Percentiles rank a stretch among this genome's conserved stretches.
phyloP scores from a whole-genome alignment of 2,797 vertebrate genomes.

The Oryzias dopingdopingensis region DNA sequence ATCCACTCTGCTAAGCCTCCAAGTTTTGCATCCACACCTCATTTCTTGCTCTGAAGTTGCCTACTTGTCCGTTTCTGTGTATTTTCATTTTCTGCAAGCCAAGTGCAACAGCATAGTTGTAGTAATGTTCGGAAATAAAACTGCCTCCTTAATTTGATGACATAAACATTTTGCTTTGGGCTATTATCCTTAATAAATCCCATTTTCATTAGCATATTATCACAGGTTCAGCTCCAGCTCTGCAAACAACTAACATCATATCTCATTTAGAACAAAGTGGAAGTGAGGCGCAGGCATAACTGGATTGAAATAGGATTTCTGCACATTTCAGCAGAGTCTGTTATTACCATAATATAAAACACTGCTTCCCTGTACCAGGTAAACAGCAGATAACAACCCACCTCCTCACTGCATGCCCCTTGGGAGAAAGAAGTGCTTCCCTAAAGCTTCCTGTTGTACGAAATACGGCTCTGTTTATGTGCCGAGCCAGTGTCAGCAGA shows the following conservation, averaged over 20 bases:
- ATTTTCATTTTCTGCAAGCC: conserved; percentile 8
- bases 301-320: conserved; percentile 53
- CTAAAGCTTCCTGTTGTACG: conserved; percentile 73
- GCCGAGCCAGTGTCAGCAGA: conserved; percentile 67
- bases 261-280: conserved; percentile 33
- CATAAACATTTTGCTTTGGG: conserved; percentile 15
- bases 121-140: conserved; percentile 5
- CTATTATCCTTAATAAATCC: conserved; percentile 13
- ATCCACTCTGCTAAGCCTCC: conserved; percentile 27
- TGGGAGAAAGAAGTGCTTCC: conserved; percentile 57
- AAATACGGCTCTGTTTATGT: conserved; percentile 78
- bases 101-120: neutral
- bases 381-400: conserved; percentile 75
- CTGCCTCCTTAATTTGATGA: conserved; percentile 9
- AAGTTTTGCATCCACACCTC: conserved; percentile 15
- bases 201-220: conserved; percentile 22
- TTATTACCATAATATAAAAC: conserved; percentile 72
- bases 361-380: conserved; percentile 63
- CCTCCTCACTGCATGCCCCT: conserved; percentile 51
- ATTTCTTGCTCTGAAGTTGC: conserved; percentile 1
- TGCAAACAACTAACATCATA: conserved; percentile 37
- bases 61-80: neutral
- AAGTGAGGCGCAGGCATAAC: conserved; percentile 32
- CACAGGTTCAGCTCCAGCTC: conserved; percentile 22
- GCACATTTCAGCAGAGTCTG: conserved; percentile 54